Evolutionary conservation across 2,797 vertebrate species (phyloP).

Genomic region (Lycodopsis pacificus): DNA sequence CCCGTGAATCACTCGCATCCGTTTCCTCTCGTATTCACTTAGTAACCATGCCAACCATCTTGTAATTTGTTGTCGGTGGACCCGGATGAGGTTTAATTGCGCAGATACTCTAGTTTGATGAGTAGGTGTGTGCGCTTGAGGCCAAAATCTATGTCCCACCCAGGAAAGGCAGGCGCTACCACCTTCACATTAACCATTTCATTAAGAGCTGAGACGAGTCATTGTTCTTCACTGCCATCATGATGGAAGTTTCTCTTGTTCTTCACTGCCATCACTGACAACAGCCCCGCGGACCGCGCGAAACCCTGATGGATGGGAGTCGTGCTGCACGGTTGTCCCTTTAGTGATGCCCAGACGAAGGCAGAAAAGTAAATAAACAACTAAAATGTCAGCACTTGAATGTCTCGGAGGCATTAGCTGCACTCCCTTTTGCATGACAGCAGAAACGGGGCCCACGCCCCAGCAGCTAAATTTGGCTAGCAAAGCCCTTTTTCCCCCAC

Average conservation of each 20-base stretch:
- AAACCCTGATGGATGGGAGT: constrained; percentile 70
- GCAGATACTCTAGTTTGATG: constrained; percentile 17
- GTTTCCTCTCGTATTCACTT: constrained; percentile 8
- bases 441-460: constrained; percentile 57
- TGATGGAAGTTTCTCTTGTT: not conserved
- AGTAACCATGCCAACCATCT: constrained; percentile 27
- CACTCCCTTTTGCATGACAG: constrained; percentile 72
- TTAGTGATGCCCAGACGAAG: constrained; percentile 65
- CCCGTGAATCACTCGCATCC: not conserved
- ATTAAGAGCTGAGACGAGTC: not conserved
- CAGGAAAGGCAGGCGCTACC: not conserved
- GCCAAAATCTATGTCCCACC: constrained; percentile 3
- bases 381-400: constrained; percentile 81
- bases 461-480: constrained; percentile 76
- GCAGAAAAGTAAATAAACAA: constrained; percentile 80
- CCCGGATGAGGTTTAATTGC: constrained; percentile 26
- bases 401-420: constrained; percentile 69
- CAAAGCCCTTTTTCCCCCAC: constrained; percentile 37
- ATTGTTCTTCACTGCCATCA: not conserved
- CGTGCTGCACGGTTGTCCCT: constrained; percentile 50
- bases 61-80: not conserved
- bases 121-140: not conserved
- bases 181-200: constrained; percentile 40
- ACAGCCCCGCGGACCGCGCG: constrained; percentile 26
- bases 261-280: constrained; percentile 3